Conservation (phyloP, 2,888 invertebrate genomes). For the Aphodius sticticus region DNA sequence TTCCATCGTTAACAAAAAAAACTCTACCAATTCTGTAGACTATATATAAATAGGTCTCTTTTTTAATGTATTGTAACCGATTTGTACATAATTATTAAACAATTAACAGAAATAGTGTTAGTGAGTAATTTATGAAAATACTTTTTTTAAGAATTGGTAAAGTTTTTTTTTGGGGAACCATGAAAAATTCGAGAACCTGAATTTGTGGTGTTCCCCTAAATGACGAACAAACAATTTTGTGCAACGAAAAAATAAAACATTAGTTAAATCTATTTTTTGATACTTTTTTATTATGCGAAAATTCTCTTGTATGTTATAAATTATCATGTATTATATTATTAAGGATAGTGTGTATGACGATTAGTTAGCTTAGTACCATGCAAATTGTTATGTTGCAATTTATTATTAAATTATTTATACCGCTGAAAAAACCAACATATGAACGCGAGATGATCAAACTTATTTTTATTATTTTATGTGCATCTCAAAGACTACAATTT, state of each 20-base stretch:
- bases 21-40: not conserved
- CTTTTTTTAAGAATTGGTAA: not conserved
- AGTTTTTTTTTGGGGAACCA: not conserved
- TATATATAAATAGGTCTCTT: not conserved
- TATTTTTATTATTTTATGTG: not conserved
- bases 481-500: not conserved
- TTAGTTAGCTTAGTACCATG: slow-evolving; percentile 12
- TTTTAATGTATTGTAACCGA: not conserved
- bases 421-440: not conserved
- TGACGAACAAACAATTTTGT: slow-evolving; percentile 10
- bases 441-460: not conserved
- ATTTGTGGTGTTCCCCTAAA: not conserved
- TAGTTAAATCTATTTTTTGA: slow-evolving; percentile 17
- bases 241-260: not conserved
- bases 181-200: too few relatives aligned
- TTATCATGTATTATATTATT: not conserved
- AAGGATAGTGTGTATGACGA: not conserved
- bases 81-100: not conserved
- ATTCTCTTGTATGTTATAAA: slow-evolving; percentile 7
- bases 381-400: not conserved
- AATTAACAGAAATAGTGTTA: not conserved
- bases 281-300: slow-evolving; percentile 14
- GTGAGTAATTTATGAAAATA: not conserved
- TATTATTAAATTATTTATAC: not conserved
- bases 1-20: slow-evolving; percentile 18